Percentiles rank a stretch among this genome's conserved stretches.
Conservation (phyloP, 2,797 vertebrate species). For the Triplophysa bombifrons region DNA sequence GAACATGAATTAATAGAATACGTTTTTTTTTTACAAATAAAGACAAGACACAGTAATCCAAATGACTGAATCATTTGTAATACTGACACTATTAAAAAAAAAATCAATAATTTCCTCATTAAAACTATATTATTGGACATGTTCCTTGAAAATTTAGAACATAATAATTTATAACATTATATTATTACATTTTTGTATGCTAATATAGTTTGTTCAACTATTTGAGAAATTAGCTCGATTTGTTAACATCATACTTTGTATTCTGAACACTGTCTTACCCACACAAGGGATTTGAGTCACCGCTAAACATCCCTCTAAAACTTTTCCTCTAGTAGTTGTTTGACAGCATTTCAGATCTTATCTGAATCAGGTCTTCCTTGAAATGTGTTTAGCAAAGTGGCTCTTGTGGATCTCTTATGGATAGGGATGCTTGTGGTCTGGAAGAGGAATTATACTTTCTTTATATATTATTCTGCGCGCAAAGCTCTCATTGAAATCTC, state of each 20-base stretch:
- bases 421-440: neutral
- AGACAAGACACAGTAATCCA: too few species aligned
- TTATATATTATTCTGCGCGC: slow-evolving; percentile 11
- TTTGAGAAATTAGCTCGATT: neutral
- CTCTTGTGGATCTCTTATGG: neutral
- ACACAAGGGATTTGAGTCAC: neutral
- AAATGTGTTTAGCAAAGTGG: slow-evolving; percentile 23
- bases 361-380: neutral
- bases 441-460: slow-evolving; percentile 15
- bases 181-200: neutral
- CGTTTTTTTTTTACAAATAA: too few species aligned
- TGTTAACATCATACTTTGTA: slow-evolving; percentile 7
- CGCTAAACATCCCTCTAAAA: slow-evolving; percentile 28
- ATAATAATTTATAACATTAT: too few species aligned
- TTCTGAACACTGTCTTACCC: neutral
- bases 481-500: slow-evolving; percentile 21
- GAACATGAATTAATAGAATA: too few species aligned
- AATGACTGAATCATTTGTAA: too few species aligned
- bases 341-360: slow-evolving; percentile 8
- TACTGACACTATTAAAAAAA: too few species aligned
- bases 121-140: too few species aligned
- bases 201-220: neutral
- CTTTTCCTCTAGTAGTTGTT: slow-evolving; percentile 4
- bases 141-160: too few species aligned
- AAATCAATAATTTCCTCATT: too few species aligned